These are phyloP conservation scores for Neoitamus cyanurus DNA, from an alignment of 2,888 invertebrate genomes.

Conservation along the genomic window DNA sequence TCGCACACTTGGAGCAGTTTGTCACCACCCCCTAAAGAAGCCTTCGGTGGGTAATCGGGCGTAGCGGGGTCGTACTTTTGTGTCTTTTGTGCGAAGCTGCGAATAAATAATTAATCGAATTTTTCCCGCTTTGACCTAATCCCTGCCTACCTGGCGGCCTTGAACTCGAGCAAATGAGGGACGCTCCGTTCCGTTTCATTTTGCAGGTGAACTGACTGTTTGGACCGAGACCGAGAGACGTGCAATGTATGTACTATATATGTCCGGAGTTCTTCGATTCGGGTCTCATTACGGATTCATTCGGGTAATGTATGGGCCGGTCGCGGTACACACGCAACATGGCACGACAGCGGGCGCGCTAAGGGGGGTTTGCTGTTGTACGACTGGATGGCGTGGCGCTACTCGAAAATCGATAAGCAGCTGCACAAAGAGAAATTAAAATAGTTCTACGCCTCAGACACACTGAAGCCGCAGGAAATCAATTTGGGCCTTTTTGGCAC, in stretches of 20 bases:
- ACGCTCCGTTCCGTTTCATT: neutral
- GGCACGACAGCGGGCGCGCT: neutral
- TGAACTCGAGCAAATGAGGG: neutral
- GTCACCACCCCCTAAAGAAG: neutral
- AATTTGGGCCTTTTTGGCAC: neutral
- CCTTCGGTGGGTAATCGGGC: neutral
- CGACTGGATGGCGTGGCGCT: neutral
- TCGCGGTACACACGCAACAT: neutral
- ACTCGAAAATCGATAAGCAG: neutral
- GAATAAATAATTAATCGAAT: neutral
- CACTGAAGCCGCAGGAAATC: neutral
- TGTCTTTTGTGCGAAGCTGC: neutral
- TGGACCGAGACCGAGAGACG: neutral
- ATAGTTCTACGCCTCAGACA: neutral
- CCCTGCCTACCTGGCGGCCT: neutral
- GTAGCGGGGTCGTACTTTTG: neutral
- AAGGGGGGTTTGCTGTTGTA: neutral
- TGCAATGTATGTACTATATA: too few species aligned
- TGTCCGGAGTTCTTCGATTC: neutral
- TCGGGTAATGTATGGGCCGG: neutral
- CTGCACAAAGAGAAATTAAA: neutral
- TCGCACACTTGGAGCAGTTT: neutral
- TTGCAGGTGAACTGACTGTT: neutral
- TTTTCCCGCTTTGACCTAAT: neutral
- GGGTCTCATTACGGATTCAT: neutral